Percentiles rank a stretch among this genome's conserved stretches.
phyloP scores from a whole-genome alignment of 2,888 invertebrate genomes.

The Mythimna pallens region DNA sequence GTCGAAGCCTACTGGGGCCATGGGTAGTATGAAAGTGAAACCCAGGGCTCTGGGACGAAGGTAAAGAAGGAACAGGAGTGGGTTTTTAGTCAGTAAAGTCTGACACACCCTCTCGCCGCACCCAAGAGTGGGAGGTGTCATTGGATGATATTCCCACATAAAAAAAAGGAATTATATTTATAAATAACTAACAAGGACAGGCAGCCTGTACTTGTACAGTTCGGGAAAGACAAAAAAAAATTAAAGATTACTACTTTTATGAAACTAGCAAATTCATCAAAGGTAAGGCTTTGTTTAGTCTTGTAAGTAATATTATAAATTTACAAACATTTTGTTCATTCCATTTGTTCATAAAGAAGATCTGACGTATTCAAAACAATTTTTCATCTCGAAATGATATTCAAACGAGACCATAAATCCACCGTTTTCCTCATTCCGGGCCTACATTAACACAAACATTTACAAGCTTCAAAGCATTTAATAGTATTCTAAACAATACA shows the following conservation, averaged over 20 bases:
- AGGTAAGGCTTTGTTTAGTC: not conserved
- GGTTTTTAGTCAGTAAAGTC: too few relatives aligned
- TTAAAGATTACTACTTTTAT: not conserved
- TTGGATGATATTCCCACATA: too few relatives aligned
- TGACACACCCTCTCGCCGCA: too few relatives aligned
- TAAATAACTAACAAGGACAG: too few relatives aligned
- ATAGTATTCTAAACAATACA: constrained; percentile 42
- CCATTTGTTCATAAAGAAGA: constrained; percentile 1
- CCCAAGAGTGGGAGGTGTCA: too few relatives aligned
- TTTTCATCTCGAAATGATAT: constrained; percentile 25
- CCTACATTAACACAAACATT: constrained; percentile 55
- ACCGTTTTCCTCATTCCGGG: constrained; percentile 25
- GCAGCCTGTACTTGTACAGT: not conserved
- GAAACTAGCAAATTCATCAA: not conserved
- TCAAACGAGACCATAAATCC: constrained; percentile 22
- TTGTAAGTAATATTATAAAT: not conserved
- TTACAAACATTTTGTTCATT: not conserved
- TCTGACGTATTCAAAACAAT: constrained; percentile 11
- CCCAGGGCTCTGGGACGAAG: too few relatives aligned
- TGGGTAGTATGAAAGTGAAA: not conserved
- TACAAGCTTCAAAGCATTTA: constrained; percentile 49
- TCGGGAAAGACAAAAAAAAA: not conserved
- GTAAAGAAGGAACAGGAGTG: too few relatives aligned
- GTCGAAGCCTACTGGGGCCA: too few relatives aligned
- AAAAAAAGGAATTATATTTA: not conserved